Percentiles rank a stretch among this genome's conserved stretches.
Conservation (phyloP, 2,888 invertebrate species). For the Steromphala cineraria region DNA sequence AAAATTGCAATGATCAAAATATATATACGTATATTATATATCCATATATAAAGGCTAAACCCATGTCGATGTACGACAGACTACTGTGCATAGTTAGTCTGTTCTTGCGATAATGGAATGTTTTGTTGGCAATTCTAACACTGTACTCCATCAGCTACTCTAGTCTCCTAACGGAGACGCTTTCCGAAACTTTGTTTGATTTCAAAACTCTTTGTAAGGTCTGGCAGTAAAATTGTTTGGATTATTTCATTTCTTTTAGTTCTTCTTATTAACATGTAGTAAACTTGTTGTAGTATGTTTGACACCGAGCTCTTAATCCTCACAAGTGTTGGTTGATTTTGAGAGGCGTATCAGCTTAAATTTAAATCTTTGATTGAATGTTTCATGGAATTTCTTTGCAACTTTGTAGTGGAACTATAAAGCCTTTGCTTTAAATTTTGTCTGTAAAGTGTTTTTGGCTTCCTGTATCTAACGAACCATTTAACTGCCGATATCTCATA, state of each 20-base stretch:
- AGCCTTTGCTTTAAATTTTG: conserved; percentile 18
- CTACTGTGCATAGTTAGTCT: too few relatives aligned
- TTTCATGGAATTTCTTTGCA: conserved; percentile 13
- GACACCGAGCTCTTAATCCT: background rate
- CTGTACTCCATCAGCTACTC: conserved; percentile 13
- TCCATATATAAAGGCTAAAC: too few relatives aligned
- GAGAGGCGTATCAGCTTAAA: background rate
- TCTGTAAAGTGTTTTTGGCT: conserved; percentile 17
- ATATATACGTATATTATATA: background rate
- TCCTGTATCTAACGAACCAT: background rate
- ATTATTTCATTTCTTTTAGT: conserved; percentile 14
- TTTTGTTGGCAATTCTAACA: background rate
- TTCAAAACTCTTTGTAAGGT: background rate
- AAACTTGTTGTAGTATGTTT: conserved; percentile 17
- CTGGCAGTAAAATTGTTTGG: conserved; percentile 11
- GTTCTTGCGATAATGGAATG: too few relatives aligned
- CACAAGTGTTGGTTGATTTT: background rate
- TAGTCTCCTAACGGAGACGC: background rate
- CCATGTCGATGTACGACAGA: too few relatives aligned
- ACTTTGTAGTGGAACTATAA: conserved; percentile 14
- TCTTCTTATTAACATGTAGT: conserved; percentile 17
- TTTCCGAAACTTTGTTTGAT: background rate
- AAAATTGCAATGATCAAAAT: conserved; percentile 10
- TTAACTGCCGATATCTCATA: background rate
- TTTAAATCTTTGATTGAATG: background rate